phyloP scores from a whole-genome alignment of 1,140 invertebrate genomes.

The Drosophila carrolli region DNA sequence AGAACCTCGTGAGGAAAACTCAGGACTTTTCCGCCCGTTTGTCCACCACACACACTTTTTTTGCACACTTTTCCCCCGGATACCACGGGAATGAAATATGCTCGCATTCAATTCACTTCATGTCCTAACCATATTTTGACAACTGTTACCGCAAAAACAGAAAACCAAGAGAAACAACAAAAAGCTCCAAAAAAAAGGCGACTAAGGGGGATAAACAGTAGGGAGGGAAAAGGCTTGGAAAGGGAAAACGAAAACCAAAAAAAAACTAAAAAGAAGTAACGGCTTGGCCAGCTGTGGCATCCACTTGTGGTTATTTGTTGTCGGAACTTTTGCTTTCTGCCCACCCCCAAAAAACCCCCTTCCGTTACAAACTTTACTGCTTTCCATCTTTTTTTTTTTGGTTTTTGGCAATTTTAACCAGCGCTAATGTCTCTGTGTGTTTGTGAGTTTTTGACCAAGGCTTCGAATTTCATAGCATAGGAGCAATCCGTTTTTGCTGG shows the following conservation, averaged over 20 bases:
- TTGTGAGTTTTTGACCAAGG: conserved; percentile 13
- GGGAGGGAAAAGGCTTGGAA: not conserved
- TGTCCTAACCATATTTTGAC: conserved; percentile 76
- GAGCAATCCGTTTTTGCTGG: conserved; percentile 19
- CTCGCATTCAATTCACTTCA: conserved; percentile 55
- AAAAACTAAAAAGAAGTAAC: conserved; percentile 20
- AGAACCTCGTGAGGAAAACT: conserved; percentile 25
- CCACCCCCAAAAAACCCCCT: not conserved
- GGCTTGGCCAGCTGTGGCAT: conserved; percentile 71
- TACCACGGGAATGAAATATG: conserved; percentile 38
- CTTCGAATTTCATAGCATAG: conserved; percentile 10
- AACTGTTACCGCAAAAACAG: conserved; percentile 79
- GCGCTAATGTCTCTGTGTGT: conserved; percentile 46
- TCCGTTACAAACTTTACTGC: conserved; percentile 45
- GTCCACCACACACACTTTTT: conserved; percentile 6
- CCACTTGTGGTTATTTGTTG: conserved; percentile 79
- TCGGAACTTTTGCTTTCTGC: conserved; percentile 75
- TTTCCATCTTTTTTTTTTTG: conserved; percentile 10
- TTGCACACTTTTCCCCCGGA: conserved; percentile 3
- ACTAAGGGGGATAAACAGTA: not conserved
- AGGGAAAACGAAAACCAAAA: conserved; percentile 21
- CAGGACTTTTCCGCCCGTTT: not conserved
- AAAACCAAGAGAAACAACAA: conserved; percentile 55
- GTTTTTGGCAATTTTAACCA: conserved; percentile 72
- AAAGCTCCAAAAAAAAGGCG: conserved; percentile 13